These are phyloP conservation scores for Ormyrus pomaceus DNA, from an alignment of 2,888 invertebrate species.

Conservation along the genomic window DNA sequence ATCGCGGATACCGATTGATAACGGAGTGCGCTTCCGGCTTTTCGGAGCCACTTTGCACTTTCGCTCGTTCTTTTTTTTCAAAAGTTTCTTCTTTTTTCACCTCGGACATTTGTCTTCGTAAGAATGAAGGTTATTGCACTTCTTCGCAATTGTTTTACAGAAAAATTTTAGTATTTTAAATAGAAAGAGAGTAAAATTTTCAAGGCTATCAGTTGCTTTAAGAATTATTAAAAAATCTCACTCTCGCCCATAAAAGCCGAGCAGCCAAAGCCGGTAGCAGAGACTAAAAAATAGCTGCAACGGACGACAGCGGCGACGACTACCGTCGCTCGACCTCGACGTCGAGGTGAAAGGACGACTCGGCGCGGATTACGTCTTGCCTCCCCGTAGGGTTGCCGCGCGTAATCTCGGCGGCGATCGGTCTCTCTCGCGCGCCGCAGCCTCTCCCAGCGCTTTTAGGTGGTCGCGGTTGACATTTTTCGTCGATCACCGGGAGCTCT, in stretches of 20 bases:
- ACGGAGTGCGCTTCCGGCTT: slow-evolving; percentile 48
- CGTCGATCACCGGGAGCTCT: slow-evolving; percentile 28
- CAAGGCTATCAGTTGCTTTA: too few species aligned
- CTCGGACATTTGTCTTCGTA: too few species aligned
- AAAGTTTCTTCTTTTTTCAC: too few species aligned
- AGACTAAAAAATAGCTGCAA: too few species aligned
- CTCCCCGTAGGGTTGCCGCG: slow-evolving; percentile 10
- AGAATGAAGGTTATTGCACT: too few species aligned
- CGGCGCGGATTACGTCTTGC: slow-evolving; percentile 32
- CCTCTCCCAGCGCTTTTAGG: slow-evolving; percentile 37
- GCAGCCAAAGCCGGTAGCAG: too few species aligned
- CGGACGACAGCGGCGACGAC: not conserved
- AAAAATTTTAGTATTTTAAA: too few species aligned
- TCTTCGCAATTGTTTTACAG: too few species aligned
- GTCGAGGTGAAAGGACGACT: slow-evolving; percentile 58
- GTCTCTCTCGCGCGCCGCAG: not conserved
- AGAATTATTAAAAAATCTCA: too few species aligned
- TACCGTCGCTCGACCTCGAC: slow-evolving; percentile 55
- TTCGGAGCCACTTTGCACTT: slow-evolving; percentile 45
- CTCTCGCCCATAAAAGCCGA: too few species aligned
- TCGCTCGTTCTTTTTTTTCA: not conserved
- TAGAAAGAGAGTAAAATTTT: too few species aligned
- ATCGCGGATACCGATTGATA: slow-evolving; percentile 55
- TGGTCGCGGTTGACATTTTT: slow-evolving; percentile 51
- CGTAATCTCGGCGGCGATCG: slow-evolving; percentile 43